A percentile compares a stretch with the other conserved stretches of the same genome.
These are phyloP conservation scores for Montipora capricornis DNA, from an alignment of 64 coral and sea anemone genomes.

Conservation along the genomic window DNA sequence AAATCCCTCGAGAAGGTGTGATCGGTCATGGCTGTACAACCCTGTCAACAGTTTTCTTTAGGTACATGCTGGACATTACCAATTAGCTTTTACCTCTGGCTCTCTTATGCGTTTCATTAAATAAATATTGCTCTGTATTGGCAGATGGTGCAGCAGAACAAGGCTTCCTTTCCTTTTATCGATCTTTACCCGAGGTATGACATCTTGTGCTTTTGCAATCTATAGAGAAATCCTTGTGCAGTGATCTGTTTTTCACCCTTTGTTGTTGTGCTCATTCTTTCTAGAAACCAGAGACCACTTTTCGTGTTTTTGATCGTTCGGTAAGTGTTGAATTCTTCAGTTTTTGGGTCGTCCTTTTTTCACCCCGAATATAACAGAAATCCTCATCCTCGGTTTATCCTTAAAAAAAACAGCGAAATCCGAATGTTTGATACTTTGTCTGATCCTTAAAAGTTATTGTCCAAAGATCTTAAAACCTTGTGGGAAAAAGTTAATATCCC, in stretches of 20 bases:
- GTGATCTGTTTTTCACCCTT: neutral
- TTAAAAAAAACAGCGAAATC: no score
- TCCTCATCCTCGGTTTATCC: no score
- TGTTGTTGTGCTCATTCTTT: neutral
- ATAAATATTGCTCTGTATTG: neutral
- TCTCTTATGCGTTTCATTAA: neutral
- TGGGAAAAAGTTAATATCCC: no score
- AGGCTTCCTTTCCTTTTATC: constrained; percentile 87
- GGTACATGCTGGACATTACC: constrained; percentile 45
- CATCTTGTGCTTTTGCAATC: no score
- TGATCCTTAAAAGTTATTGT: no score
- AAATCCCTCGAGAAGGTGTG: neutral
- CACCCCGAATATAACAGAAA: no score
- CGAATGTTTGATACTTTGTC: no score
- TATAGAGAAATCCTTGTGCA: neutral
- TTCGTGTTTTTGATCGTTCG: constrained; percentile 94
- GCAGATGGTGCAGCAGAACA: constrained; percentile 85
- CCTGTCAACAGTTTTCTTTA: constrained; percentile 90
- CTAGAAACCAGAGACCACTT: constrained; percentile 96
- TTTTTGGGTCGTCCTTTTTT: no score
- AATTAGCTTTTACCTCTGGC: neutral
- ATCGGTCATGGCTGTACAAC: constrained; percentile 81
- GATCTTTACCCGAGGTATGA: constrained; percentile 79
- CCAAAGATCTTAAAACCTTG: no score
- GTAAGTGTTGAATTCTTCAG: constrained; percentile 47